These are phyloP conservation scores for Cordylochernes scorpioides DNA, from an alignment of 2,888 invertebrate species.

Conservation along the genomic window DNA sequence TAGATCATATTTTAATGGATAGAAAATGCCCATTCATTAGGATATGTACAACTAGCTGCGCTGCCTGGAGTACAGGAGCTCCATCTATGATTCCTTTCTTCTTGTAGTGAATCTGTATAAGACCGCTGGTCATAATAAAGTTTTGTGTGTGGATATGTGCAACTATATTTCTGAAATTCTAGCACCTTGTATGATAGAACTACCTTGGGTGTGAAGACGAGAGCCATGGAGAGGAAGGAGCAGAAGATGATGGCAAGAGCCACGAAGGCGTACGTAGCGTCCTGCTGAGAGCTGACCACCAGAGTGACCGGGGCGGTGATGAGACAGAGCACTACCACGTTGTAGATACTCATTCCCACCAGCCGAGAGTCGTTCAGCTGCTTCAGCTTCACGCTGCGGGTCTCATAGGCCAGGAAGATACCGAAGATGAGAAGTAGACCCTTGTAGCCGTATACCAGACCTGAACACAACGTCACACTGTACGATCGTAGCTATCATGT, in stretches of 20 bases:
- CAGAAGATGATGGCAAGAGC: slow-evolving; percentile 88
- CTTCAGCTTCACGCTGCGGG: slow-evolving; percentile 72
- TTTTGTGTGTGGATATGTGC: too few species aligned
- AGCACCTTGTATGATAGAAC: slow-evolving; percentile 13
- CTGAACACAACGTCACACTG: slow-evolving; percentile 1
- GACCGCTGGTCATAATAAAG: too few species aligned
- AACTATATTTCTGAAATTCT: too few species aligned
- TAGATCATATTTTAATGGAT: too few species aligned
- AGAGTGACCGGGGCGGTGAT: slow-evolving; percentile 93
- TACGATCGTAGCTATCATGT: neutral
- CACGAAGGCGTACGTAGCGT: slow-evolving; percentile 88
- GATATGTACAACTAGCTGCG: too few species aligned
- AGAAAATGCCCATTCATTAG: too few species aligned
- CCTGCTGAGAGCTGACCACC: slow-evolving; percentile 88
- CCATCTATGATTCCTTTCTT: too few species aligned
- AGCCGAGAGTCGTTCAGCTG: slow-evolving; percentile 94
- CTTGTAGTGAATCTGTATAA: too few species aligned
- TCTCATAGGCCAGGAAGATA: slow-evolving; percentile 89
- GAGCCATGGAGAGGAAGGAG: slow-evolving; percentile 89
- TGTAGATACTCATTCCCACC: slow-evolving; percentile 98
- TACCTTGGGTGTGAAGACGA: slow-evolving; percentile 93
- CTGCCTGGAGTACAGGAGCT: too few species aligned
- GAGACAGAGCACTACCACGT: slow-evolving; percentile 77
- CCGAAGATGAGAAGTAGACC: slow-evolving; percentile 88
- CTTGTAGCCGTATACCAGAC: slow-evolving; percentile 84